Evolutionary conservation across 2,888 invertebrate genomes (phyloP).

Genomic region (Crioceris asparagi): DNA sequence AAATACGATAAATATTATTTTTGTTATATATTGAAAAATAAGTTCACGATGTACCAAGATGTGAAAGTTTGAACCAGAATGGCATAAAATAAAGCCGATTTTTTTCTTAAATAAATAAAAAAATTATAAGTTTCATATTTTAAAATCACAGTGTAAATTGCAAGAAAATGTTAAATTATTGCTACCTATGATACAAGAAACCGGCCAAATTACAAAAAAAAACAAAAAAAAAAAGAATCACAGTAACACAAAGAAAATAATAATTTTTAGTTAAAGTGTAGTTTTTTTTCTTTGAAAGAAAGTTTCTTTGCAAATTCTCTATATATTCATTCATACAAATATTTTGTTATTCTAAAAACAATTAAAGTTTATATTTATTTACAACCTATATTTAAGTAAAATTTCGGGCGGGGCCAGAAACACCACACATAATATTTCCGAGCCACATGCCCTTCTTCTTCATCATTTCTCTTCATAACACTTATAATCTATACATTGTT

Average conservation of each 20-base stretch:
- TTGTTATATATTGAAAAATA: too few relatives aligned
- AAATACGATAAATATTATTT: too few relatives aligned
- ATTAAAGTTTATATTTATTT: slow-evolving; percentile 24
- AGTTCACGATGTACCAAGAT: too few relatives aligned
- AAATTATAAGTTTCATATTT: slow-evolving; percentile 20
- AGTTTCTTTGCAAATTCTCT: slow-evolving; percentile 23
- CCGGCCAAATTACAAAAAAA: slow-evolving; percentile 26
- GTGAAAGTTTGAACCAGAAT: too few relatives aligned
- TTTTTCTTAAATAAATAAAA: slow-evolving; percentile 16
- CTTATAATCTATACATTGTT: slow-evolving; percentile 34
- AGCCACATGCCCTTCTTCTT: slow-evolving; percentile 4
- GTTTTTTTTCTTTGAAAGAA: slow-evolving; percentile 19
- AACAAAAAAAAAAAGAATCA: slow-evolving; percentile 24
- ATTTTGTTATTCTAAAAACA: slow-evolving; percentile 25
- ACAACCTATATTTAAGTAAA: slow-evolving; percentile 25
- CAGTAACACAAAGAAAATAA: slow-evolving; percentile 19
- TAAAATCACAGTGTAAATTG: slow-evolving; percentile 28
- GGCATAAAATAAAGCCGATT: slow-evolving; percentile 18
- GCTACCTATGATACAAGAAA: slow-evolving; percentile 29
- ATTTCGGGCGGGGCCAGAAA: too few relatives aligned
- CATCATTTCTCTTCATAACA: slow-evolving; percentile 21
- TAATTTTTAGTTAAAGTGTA: slow-evolving; percentile 17
- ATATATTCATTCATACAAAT: slow-evolving; percentile 24
- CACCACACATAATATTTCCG: slow-evolving; percentile 13
- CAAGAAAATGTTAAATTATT: slow-evolving; percentile 27